Evolutionary conservation across 2,797 vertebrate genomes (phyloP).

Genomic region (Mus spretus): DNA sequence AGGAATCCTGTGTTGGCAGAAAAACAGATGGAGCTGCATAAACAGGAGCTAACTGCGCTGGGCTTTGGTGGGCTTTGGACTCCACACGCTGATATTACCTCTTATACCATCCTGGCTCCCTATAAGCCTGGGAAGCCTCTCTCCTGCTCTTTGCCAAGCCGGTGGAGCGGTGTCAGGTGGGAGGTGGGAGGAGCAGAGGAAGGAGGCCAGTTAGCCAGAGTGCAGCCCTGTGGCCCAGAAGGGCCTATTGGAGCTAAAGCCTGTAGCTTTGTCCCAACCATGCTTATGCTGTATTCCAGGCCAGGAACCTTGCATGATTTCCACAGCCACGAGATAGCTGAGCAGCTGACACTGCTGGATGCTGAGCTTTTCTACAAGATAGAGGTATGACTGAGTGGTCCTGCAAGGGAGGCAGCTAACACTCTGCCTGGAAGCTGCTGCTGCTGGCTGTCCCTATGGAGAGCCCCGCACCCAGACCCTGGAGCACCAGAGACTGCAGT

Average conservation of each 20-base stretch:
- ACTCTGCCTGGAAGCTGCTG: neutral
- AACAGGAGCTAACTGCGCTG: accelerated
- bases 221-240: neutral
- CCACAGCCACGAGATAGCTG: conserved; percentile 98
- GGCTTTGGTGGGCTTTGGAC: neutral
- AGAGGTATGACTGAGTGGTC: conserved; percentile 89
- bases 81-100: neutral
- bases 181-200: neutral
- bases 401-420: neutral
- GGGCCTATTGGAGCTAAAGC: neutral
- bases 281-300: conserved; percentile 87
- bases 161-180: too few species aligned
- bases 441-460: neutral
- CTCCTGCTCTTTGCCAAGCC: neutral
- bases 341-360: conserved; percentile 98
- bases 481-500: neutral
- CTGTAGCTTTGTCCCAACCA: neutral
- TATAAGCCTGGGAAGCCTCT: neutral
- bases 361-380: conserved; percentile 99
- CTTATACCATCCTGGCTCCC: neutral
- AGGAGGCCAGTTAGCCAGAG: neutral
- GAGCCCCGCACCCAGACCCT: accelerated
- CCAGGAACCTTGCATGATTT: conserved; percentile 99
- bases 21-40: neutral
- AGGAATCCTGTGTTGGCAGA: neutral